A percentile compares a stretch with the other conserved stretches of the same genome.
These are phyloP conservation scores for Porites australiensis DNA, from an alignment of 64 coral and sea anemone species.

Conservation along the genomic window DNA sequence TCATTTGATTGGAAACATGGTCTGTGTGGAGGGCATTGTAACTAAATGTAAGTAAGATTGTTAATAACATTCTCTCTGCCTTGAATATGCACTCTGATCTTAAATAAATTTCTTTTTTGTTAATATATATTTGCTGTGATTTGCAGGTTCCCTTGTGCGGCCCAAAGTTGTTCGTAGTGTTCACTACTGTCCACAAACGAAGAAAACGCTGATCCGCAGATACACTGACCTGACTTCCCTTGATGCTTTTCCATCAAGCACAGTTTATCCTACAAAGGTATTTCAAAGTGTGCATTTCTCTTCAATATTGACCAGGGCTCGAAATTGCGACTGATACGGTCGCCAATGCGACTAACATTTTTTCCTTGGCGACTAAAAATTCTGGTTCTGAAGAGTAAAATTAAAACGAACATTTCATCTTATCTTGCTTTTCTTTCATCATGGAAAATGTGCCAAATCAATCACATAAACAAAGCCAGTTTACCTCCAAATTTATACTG, in stretches of 20 bases:
- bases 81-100: neutral
- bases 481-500: too few species aligned
- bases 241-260: slow-evolving; percentile 88
- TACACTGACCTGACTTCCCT: slow-evolving; percentile 98
- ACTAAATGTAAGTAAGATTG: slow-evolving; percentile 90
- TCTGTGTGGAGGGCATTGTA: slow-evolving; percentile 97
- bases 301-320: too few species aligned
- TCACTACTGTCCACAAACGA: slow-evolving; percentile 98
- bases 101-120: neutral
- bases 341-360: too few species aligned
- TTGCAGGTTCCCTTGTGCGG: slow-evolving; percentile 88
- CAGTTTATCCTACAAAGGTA: slow-evolving; percentile 99
- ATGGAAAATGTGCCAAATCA: too few species aligned
- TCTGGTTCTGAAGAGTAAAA: too few species aligned
- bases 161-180: slow-evolving; percentile 98
- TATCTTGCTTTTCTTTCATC: too few species aligned
- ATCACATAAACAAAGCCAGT: too few species aligned
- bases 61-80: neutral
- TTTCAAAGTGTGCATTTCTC: neutral
- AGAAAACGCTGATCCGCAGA: slow-evolving; percentile 86
- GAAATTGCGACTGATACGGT: too few species aligned
- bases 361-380: too few species aligned
- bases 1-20: slow-evolving; percentile 91
- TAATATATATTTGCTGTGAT: neutral
- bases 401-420: too few species aligned